Evolutionary conservation across 2,113 vertebrate species (phyloP).

Genomic region (Phaetusa simplex): DNA sequence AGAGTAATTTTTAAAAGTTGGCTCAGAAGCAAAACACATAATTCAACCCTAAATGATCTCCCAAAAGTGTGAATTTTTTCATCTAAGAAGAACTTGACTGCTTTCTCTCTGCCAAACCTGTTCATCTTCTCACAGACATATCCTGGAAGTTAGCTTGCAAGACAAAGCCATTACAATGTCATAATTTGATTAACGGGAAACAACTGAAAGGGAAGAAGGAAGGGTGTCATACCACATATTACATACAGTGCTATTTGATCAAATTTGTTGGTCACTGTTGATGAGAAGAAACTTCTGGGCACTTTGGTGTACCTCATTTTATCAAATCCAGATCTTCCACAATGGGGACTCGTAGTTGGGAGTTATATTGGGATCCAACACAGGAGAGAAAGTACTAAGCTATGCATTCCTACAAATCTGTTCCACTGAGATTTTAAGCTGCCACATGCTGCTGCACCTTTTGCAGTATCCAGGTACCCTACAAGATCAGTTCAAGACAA

Average conservation of each 20-base stretch:
- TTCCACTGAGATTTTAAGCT: neutral
- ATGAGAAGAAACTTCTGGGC: neutral
- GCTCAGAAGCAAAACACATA: slow-evolving; percentile 22
- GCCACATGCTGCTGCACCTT: neutral
- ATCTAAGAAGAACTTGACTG: neutral
- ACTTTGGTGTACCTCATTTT: neutral
- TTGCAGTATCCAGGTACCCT: neutral
- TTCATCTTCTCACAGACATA: neutral
- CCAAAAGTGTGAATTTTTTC: slow-evolving; percentile 8
- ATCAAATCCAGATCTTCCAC: neutral
- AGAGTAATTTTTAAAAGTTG: neutral
- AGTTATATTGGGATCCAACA: neutral
- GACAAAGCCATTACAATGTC: neutral
- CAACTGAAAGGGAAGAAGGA: neutral
- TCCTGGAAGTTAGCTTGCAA: neutral
- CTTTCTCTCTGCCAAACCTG: slow-evolving; percentile 10
- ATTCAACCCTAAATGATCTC: slow-evolving; percentile 30
- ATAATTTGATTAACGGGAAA: neutral
- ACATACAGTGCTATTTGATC: neutral
- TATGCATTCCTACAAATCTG: neutral
- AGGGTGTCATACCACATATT: neutral
- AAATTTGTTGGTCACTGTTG: neutral
- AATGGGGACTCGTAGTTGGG: neutral
- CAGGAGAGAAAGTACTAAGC: neutral
- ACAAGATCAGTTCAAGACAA: neutral